These are phyloP conservation scores for Pseudobourletiella spinata DNA, from an alignment of 1,140 invertebrate genomes.

Conservation along the genomic window DNA sequence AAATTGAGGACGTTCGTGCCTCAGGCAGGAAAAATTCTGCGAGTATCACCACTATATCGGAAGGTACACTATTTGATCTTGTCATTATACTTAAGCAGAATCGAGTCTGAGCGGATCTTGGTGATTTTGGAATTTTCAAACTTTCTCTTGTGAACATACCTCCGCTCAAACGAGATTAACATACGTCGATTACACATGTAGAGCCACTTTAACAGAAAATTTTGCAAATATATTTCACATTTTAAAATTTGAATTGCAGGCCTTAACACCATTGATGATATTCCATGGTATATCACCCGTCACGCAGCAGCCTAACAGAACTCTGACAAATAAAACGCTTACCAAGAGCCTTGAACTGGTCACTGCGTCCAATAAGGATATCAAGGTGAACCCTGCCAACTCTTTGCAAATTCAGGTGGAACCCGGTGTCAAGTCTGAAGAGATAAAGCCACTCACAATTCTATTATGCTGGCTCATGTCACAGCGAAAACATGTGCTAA, in stretches of 20 bases:
- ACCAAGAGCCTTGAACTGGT: slow-evolving; percentile 30
- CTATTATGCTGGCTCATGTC: slow-evolving; percentile 45
- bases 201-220: no score
- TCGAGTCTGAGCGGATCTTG: no score
- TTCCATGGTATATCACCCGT: slow-evolving; percentile 21
- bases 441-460: slow-evolving; percentile 39
- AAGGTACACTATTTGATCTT: slow-evolving; percentile 23
- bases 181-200: no score
- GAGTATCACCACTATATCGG: neutral
- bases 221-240: no score
- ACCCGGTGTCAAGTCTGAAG: neutral
- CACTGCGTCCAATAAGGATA: slow-evolving; percentile 15
- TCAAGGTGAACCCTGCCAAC: slow-evolving; percentile 8
- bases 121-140: no score
- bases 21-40: slow-evolving; percentile 11
- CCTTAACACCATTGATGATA: slow-evolving; percentile 31
- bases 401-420: slow-evolving; percentile 14
- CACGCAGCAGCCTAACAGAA: slow-evolving; percentile 16
- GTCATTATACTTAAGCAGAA: no score
- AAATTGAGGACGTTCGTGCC: slow-evolving; percentile 8
- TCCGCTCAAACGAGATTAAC: no score
- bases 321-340: slow-evolving; percentile 25
- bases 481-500: slow-evolving; percentile 42
- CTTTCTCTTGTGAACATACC: no score
- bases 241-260: no score